Evolutionary conservation across 2,888 invertebrate species (phyloP), one percentile per base, ranked within the genome.

Genomic region (Microctonus brassicae): DNA sequence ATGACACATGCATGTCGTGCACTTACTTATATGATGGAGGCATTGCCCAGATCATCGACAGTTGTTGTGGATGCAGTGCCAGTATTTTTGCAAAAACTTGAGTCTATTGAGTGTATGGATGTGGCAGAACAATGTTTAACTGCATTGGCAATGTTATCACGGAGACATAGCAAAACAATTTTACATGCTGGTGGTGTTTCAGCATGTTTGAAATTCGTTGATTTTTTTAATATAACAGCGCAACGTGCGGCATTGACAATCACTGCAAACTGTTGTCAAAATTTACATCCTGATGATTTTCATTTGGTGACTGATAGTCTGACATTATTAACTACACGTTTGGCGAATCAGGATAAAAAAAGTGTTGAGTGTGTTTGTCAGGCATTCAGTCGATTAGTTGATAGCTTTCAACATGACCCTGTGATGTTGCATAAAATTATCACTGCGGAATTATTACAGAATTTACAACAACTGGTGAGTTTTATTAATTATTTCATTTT

Each of bases 1-100:
- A 99, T 99, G 99, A 97, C 98, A 87, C 97, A 99, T 88, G 98
- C 99, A 0, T 98, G 98, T 85, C 94, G 99, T 53, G 99, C 99
- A 0, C 91, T 99, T 47, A 98, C 98, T 0, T 99, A 99, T 89
- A 98, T 99, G 98, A 94, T 99, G 93, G 99, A 99, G 88, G 98
- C 99, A 0, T 87, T 99, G 78, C 99, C 99, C 0, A 92, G 99
- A 72, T 98, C 98, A 42, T 97, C 98, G 62, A 94, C 95, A 24
- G 95, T 98, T 1, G 97, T 99, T 10, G 96, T 98, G 1, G 96
- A 99, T 83, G 98, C 98, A 1, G 97, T 99, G 72, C 99, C 99
- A 1, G 96, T 97, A 0, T 97, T 99, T 89, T 90, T 99, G 69
- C 97, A 98, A 88, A 99, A 97, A 89, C 90, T 99, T 70, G 97